Percentiles rank a stretch among this genome's conserved stretches.
Conservation (phyloP, 2,888 invertebrate genomes). For the Hypomecis atomaria region DNA sequence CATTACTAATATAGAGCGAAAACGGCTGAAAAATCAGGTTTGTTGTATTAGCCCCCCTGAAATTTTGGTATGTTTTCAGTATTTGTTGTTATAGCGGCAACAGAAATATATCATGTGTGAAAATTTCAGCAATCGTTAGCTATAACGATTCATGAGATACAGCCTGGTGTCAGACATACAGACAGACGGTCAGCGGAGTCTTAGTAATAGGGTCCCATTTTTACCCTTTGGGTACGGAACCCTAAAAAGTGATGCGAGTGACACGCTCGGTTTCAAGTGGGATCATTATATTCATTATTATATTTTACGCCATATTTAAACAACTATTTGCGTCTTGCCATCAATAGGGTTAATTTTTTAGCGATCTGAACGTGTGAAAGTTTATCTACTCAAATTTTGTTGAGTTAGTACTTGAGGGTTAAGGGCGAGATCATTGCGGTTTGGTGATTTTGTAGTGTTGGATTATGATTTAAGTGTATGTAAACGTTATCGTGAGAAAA, state of each 20-base stretch:
- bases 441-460: slow-evolving; percentile 19
- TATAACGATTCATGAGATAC: too few species aligned
- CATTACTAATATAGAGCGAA: too few species aligned
- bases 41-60: too few species aligned
- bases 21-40: too few species aligned
- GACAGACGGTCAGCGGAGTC: too few species aligned
- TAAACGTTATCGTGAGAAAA: slow-evolving; percentile 1
- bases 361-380: slow-evolving; percentile 46
- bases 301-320: slow-evolving; percentile 60
- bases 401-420: slow-evolving; percentile 22
- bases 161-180: too few species aligned
- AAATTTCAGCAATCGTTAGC: too few species aligned
- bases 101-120: too few species aligned
- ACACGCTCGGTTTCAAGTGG: slow-evolving; percentile 72
- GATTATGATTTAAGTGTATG: background rate
- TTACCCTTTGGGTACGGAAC: too few species aligned
- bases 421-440: slow-evolving; percentile 4
- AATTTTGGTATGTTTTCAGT: too few species aligned
- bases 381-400: slow-evolving; percentile 31
- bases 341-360: slow-evolving; percentile 54
- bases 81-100: too few species aligned
- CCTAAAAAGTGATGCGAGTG: slow-evolving; percentile 45
- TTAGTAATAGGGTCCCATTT: too few species aligned
- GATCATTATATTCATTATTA: slow-evolving; percentile 57
- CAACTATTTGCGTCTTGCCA: slow-evolving; percentile 43